phyloP scores from a whole-genome alignment of 2,797 vertebrate species.

The Tympanoctomys barrerae region DNA sequence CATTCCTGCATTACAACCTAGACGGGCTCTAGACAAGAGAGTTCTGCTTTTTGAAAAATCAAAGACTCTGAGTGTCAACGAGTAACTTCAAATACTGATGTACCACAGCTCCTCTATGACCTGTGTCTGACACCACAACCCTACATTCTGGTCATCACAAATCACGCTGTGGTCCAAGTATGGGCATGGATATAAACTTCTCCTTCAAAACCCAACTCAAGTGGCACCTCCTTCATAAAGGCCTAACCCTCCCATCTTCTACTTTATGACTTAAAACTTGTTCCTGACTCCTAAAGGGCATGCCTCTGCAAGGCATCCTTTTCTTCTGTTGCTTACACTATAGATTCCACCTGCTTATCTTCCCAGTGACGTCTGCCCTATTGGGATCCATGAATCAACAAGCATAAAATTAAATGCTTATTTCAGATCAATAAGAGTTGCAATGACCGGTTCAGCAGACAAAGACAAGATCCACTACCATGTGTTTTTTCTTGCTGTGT shows the following conservation, averaged over 20 bases:
- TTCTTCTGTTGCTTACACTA: neutral
- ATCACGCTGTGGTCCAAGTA: neutral
- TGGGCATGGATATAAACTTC: neutral
- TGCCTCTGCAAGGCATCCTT: neutral
- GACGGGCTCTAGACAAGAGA: neutral
- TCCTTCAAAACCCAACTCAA: neutral
- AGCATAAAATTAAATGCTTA: neutral
- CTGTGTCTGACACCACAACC: neutral
- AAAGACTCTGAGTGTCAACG: neutral
- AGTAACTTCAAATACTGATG: slow-evolving; percentile 21
- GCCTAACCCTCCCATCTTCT: neutral
- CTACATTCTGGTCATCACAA: neutral
- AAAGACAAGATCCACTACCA: neutral
- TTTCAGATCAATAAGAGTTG: neutral
- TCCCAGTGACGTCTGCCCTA: too few species aligned
- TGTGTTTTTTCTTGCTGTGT: neutral
- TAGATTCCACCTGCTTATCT: neutral
- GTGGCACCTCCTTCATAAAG: neutral
- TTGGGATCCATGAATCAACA: neutral
- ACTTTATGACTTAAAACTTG: slow-evolving; percentile 19
- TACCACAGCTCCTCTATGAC: neutral
- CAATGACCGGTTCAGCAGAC: neutral
- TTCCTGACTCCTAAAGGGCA: neutral
- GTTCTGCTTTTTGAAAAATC: neutral
- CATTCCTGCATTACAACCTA: neutral